Evolutionary conservation across 2,113 vertebrate species (phyloP).

Genomic region (Salvator merianae): DNA sequence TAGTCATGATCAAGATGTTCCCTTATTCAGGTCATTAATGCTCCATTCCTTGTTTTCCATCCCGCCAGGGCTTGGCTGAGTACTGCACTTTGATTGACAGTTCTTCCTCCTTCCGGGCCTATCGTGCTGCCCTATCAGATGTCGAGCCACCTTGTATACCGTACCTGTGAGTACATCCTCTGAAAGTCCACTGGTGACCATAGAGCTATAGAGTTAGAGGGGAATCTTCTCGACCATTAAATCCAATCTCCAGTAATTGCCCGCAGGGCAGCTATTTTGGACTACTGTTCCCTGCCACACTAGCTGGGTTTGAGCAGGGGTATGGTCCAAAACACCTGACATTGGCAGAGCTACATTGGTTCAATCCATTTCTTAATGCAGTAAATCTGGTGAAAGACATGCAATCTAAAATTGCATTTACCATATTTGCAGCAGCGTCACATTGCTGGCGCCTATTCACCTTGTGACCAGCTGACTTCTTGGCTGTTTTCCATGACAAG

Average conservation of each 20-base stretch:
- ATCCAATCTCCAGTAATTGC: background rate
- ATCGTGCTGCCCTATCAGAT: conserved; percentile 92
- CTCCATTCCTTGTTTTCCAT: background rate
- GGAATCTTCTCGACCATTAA: background rate
- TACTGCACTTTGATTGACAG: conserved; percentile 99
- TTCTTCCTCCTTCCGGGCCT: conserved; percentile 97
- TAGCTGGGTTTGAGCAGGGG: too few relatives aligned
- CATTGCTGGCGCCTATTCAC: background rate
- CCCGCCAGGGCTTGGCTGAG: conserved; percentile 87
- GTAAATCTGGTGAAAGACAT: too few relatives aligned
- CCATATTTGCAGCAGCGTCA: background rate
- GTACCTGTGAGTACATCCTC: conserved; percentile 85
- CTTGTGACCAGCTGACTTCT: background rate
- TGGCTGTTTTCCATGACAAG: background rate
- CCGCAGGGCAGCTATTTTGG: background rate
- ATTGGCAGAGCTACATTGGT: too few relatives aligned
- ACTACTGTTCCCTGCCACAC: too few relatives aligned
- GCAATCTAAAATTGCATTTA: background rate
- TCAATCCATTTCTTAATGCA: too few relatives aligned
- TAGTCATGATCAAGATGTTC: background rate
- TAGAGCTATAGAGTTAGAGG: background rate
- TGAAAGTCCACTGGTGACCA: background rate
- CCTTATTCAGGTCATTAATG: background rate
- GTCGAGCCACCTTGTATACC: conserved; percentile 97
- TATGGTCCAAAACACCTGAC: too few relatives aligned